Evolutionary conservation across 1,140 invertebrate genomes (phyloP).

Genomic region (Tetranychus cinnabarinus): DNA sequence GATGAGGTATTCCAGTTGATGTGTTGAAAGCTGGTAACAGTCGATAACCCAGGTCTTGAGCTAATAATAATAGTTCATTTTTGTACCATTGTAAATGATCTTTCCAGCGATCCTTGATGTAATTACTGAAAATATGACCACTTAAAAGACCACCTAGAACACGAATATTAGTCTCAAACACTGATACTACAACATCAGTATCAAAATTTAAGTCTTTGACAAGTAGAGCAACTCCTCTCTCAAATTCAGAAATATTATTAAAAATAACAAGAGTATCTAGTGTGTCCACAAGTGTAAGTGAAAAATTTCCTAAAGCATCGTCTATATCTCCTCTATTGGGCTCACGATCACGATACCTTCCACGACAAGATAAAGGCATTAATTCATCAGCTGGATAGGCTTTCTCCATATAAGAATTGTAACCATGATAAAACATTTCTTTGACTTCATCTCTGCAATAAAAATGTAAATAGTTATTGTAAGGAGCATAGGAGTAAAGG

Average conservation of each 20-base stretch:
- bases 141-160: slow-evolving; percentile 77
- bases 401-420: slow-evolving; percentile 83
- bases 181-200: slow-evolving; percentile 79
- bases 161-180: slow-evolving; percentile 95
- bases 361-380: slow-evolving; percentile 87
- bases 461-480: neutral
- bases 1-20: slow-evolving; percentile 85
- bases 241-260: slow-evolving; percentile 50
- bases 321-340: slow-evolving; percentile 81
- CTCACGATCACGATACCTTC: slow-evolving; percentile 48
- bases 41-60: slow-evolving; percentile 70
- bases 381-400: slow-evolving; percentile 95
- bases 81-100: slow-evolving; percentile 44
- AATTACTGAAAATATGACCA: slow-evolving; percentile 67
- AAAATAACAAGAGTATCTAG: slow-evolving; percentile 69
- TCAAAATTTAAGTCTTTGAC: slow-evolving; percentile 71
- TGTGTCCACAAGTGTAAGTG: slow-evolving; percentile 78
- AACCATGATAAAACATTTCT: slow-evolving; percentile 87
- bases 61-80: slow-evolving; percentile 64
- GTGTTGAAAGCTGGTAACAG: slow-evolving; percentile 92
- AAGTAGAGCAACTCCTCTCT: slow-evolving; percentile 60
- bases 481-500: too few species aligned
- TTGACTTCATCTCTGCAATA: slow-evolving; percentile 42
- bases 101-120: slow-evolving; percentile 41
- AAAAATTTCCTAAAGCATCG: slow-evolving; percentile 86